phyloP scores from a whole-genome alignment of 2,113 vertebrate genomes.

The Globicephala melas region DNA sequence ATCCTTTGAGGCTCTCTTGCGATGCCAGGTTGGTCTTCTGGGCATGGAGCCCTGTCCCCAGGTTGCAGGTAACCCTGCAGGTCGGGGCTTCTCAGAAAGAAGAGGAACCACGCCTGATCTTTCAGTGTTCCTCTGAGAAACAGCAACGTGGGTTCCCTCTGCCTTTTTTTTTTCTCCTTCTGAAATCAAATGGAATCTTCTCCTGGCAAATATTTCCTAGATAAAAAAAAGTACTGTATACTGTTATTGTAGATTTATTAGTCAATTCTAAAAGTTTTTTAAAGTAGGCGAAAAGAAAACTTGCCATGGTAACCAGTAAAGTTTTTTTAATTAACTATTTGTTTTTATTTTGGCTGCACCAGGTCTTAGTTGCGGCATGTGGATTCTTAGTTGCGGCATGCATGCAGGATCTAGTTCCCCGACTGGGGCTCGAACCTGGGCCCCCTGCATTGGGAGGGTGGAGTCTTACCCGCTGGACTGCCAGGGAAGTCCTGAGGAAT shows the following conservation, averaged over 20 bases:
- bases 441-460: too few relatives aligned
- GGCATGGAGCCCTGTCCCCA: background rate
- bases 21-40: background rate
- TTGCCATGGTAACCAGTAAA: background rate
- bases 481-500: background rate
- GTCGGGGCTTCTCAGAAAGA: background rate
- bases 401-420: too few relatives aligned
- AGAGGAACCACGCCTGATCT: background rate
- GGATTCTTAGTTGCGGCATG: too few relatives aligned
- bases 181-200: background rate
- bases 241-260: background rate
- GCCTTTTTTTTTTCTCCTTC: background rate
- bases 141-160: background rate
- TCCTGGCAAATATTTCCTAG: background rate
- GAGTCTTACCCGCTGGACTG: too few relatives aligned
- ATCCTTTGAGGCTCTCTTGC: background rate
- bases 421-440: too few relatives aligned
- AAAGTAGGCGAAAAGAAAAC: background rate
- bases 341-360: too few relatives aligned
- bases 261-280: slow-evolving; percentile 8
- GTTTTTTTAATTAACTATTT: background rate
- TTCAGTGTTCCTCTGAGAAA: background rate
- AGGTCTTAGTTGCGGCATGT: too few relatives aligned
- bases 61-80: background rate
- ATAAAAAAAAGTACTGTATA: background rate